phyloP scores from a whole-genome alignment of 2,888 invertebrate species.

The Clanis bilineata region DNA sequence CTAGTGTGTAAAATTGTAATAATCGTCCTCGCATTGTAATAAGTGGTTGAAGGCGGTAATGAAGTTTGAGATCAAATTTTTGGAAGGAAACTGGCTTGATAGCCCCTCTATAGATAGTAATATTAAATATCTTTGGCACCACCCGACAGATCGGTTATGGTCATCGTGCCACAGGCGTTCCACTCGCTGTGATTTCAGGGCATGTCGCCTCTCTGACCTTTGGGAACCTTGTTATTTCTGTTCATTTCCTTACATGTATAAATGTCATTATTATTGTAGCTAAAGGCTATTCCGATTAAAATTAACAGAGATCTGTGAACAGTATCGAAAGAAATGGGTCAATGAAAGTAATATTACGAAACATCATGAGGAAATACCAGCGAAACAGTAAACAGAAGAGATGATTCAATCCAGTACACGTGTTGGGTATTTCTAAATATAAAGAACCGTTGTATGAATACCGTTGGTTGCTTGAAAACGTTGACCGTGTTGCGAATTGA shows the following conservation, averaged over 20 bases:
- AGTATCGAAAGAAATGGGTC: slow-evolving; percentile 25
- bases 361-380: slow-evolving; percentile 53
- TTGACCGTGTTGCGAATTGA: slow-evolving; percentile 62
- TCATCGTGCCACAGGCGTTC: slow-evolving; percentile 62
- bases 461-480: slow-evolving; percentile 56
- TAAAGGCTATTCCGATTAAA: neutral
- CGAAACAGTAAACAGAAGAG: slow-evolving; percentile 52
- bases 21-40: too few species aligned
- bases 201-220: slow-evolving; percentile 10
- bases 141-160: slow-evolving; percentile 59
- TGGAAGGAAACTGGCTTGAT: too few species aligned
- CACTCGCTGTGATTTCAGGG: slow-evolving; percentile 42
- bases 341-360: slow-evolving; percentile 54
- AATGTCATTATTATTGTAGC: neutral
- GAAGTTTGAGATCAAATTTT: too few species aligned
- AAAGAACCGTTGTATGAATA: slow-evolving; percentile 70
- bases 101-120: too few species aligned
- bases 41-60: too few species aligned
- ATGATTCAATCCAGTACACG: slow-evolving; percentile 69
- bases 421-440: slow-evolving; percentile 68
- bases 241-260: slow-evolving; percentile 36
- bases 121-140: too few species aligned
- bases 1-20: too few species aligned
- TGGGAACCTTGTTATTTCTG: slow-evolving; percentile 34
- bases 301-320: slow-evolving; percentile 18